Evolutionary conservation across 2,888 invertebrate genomes (phyloP).

Genomic region (Drosophila neotestacea): DNA sequence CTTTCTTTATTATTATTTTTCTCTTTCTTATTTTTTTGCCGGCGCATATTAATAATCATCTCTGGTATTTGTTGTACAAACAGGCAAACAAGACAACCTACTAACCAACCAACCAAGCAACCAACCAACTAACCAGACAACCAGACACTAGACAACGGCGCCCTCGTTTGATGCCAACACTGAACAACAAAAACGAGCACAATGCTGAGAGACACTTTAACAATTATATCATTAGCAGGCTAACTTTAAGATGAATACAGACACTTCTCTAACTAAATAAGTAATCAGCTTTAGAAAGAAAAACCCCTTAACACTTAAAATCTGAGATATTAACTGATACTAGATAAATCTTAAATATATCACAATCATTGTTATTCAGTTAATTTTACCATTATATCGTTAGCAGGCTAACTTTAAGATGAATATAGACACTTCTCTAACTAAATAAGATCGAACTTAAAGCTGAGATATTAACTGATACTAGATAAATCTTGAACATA

Average conservation of each 20-base stretch:
- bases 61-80: constrained; percentile 62
- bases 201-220: neutral
- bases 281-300: too few species aligned
- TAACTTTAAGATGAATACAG: too few species aligned
- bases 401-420: too few species aligned
- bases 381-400: too few species aligned
- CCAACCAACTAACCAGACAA: constrained; percentile 45
- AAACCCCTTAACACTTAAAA: neutral
- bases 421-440: neutral
- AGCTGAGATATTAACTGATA: neutral
- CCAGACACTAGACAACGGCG: constrained; percentile 32
- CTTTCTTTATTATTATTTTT: constrained; percentile 5
- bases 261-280: too few species aligned
- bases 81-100: constrained; percentile 50
- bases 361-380: too few species aligned
- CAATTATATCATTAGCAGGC: neutral
- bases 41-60: constrained; percentile 59
- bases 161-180: constrained; percentile 52
- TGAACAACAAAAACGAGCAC: constrained; percentile 11
- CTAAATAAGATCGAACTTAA: too few species aligned
- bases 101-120: constrained; percentile 57
- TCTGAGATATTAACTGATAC: too few species aligned
- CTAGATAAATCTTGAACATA: too few species aligned
- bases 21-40: constrained; percentile 33
- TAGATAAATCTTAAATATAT: too few species aligned